Base-by-base conservation (phyloP, 1,140 invertebrate genomes). In the Caerostris extrusa region DNA sequence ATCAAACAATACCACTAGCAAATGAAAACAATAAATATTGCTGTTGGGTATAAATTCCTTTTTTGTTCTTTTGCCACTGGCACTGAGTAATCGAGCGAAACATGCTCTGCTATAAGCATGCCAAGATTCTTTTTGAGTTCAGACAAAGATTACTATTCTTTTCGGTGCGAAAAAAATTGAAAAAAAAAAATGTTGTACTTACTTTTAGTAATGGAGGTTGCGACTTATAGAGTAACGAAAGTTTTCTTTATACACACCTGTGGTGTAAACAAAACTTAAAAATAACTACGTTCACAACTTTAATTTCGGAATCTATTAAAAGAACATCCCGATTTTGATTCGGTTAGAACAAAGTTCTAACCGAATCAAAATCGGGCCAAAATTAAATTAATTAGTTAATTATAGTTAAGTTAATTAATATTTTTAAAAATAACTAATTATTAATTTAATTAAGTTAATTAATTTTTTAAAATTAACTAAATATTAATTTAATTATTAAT, bases 61-160 rank as follows among this genome's bases (percentile, higher is more conserved):
- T n/a, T 50, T 77, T 77, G 71, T 50, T 77, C 53, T 77, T 10
- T 77, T 77, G 71, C 71, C 71, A 77, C 71, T 77, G 71, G 71
- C 34, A 50, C 19, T 77, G 50, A 77, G 71, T 53, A 77, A 77
- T 77, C 71, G 71, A 14, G 71, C 71, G 71, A 77, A 77, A 71
- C 69, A 34, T 7, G 8, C 69, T 50, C 34, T 77, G 34, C 7
- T 77, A 34, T 4, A 2, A 5, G 50, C 10, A 77, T 77, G 71
- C 71, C 71, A 77, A 77, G 71, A 77, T 77, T 77, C 71, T 53
- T 77, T 53, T 12, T 0, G 8, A 10, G 3, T 53, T 6, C 10
- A 77, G 34, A 77, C 71, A 77, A 77, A 77, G 71, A 77, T 77
- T 53, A 6, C 71, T 53, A 12, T 77, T 77, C 71, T 77, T 12